These are phyloP conservation scores for Betta splendens DNA, from an alignment of 2,797 vertebrate genomes.

Conservation along the genomic window DNA sequence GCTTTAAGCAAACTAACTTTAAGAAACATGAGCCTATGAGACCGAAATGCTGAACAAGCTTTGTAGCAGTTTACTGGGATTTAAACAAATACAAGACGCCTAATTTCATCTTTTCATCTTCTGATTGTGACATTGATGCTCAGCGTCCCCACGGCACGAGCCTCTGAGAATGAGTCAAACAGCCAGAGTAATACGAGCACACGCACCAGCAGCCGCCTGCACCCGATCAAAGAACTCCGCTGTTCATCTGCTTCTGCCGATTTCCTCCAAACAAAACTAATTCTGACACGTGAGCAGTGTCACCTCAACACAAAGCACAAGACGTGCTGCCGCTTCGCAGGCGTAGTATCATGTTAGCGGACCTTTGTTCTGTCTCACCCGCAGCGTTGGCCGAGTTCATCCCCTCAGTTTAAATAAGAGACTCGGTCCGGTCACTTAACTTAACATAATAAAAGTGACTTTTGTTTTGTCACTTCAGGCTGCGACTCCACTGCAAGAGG, in stretches of 20 bases:
- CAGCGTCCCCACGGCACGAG: too few species aligned
- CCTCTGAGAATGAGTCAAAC: too few species aligned
- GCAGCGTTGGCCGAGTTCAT: background rate
- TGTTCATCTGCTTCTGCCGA: constrained; percentile 16
- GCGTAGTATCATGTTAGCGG: constrained; percentile 4
- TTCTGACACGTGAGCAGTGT: constrained; percentile 14
- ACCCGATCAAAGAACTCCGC: constrained; percentile 27
- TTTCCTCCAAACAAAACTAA: constrained; percentile 27
- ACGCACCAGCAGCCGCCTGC: constrained; percentile 15
- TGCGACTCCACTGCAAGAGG: constrained; percentile 91
- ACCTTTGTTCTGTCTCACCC: background rate
- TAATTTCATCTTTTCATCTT: too few species aligned
- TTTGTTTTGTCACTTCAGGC: constrained; percentile 72
- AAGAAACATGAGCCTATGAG: too few species aligned
- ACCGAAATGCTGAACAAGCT: too few species aligned
- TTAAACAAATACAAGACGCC: too few species aligned
- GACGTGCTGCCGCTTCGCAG: background rate
- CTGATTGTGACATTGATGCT: too few species aligned
- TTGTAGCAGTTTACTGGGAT: too few species aligned
- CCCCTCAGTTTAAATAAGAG: too few species aligned
- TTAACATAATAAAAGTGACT: too few species aligned
- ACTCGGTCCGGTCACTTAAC: background rate
- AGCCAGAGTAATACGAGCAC: background rate
- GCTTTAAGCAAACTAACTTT: too few species aligned
- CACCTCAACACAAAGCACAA: constrained; percentile 26